These are phyloP conservation scores for Euzophera pinguis DNA, from an alignment of 2,888 invertebrate genomes.

Conservation along the genomic window DNA sequence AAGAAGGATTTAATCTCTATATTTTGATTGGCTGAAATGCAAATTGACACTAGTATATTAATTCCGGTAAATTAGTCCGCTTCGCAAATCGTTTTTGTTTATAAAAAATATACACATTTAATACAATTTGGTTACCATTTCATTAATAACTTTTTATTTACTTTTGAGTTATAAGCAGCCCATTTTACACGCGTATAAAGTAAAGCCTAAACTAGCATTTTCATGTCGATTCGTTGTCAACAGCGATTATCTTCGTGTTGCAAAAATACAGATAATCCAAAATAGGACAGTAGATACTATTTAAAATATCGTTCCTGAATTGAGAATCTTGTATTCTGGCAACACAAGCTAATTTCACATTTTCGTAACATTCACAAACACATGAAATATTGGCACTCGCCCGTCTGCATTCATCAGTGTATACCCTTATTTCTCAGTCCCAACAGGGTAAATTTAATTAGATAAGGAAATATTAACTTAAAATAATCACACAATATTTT, in stretches of 20 bases:
- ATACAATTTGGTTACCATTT: neutral
- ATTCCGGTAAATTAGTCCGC: neutral
- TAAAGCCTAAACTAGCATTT: neutral
- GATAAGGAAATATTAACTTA: neutral
- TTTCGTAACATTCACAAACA: slow-evolving; percentile 6
- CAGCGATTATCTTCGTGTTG: neutral
- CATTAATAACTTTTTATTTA: neutral
- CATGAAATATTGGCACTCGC: slow-evolving; percentile 30
- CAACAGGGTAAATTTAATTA: neutral
- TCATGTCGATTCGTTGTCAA: slow-evolving; percentile 17
- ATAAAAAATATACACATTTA: slow-evolving; percentile 12
- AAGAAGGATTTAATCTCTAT: too few relatives aligned
- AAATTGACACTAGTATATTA: neutral
- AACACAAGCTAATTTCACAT: neutral
- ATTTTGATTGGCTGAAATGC: neutral
- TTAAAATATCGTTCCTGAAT: neutral
- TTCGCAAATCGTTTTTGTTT: neutral
- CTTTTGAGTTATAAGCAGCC: slow-evolving; percentile 5
- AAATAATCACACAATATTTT: neutral
- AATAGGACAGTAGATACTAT: neutral
- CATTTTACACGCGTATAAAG: slow-evolving; percentile 1
- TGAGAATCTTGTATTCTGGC: neutral
- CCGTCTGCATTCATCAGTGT: slow-evolving; percentile 34
- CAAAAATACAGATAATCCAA: neutral
- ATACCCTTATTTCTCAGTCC: slow-evolving; percentile 32